A percentile compares a stretch with the other conserved stretches of the same genome.
These are phyloP conservation scores for Macquaria australasica DNA, from an alignment of 2,113 vertebrate species.

Conservation along the genomic window DNA sequence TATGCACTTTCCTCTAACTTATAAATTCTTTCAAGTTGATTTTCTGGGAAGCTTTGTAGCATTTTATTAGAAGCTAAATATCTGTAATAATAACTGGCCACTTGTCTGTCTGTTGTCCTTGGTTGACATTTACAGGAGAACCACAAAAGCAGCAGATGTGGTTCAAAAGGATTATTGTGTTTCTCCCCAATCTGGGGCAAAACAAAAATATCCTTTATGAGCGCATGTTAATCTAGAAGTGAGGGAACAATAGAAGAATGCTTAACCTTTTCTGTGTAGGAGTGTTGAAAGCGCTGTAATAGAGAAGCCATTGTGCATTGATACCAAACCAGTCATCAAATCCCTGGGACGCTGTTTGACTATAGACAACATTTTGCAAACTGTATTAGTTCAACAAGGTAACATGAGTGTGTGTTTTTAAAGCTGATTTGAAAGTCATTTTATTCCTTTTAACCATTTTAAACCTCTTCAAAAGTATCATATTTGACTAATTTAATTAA, in stretches of 20 bases:
- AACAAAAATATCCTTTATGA: conserved; percentile 19
- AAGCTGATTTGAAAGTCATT: background rate
- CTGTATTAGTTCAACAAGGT: background rate
- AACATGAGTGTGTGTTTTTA: background rate
- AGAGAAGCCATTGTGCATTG: conserved; percentile 39
- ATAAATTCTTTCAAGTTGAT: background rate
- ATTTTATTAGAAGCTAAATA: background rate
- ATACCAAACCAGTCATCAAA: conserved; percentile 57
- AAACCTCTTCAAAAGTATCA: background rate
- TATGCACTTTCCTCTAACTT: background rate
- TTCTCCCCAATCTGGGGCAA: conserved; percentile 20
- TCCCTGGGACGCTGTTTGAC: conserved; percentile 11
- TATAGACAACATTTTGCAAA: conserved; percentile 9
- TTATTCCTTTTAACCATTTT: background rate
- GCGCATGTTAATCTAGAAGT: conserved; percentile 10
- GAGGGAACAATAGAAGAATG: conserved; percentile 57
- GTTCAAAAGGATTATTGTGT: conserved; percentile 5
- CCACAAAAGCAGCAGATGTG: conserved; percentile 14
- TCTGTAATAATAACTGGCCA: background rate
- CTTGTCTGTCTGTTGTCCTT: background rate
- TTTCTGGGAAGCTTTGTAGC: background rate
- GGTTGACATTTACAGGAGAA: background rate
- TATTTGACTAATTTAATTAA: background rate
- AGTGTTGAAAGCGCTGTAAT: background rate
- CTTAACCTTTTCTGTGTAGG: conserved; percentile 44